Base-by-base conservation (phyloP, 2,888 invertebrate species). In the Ochropacha duplaris region DNA sequence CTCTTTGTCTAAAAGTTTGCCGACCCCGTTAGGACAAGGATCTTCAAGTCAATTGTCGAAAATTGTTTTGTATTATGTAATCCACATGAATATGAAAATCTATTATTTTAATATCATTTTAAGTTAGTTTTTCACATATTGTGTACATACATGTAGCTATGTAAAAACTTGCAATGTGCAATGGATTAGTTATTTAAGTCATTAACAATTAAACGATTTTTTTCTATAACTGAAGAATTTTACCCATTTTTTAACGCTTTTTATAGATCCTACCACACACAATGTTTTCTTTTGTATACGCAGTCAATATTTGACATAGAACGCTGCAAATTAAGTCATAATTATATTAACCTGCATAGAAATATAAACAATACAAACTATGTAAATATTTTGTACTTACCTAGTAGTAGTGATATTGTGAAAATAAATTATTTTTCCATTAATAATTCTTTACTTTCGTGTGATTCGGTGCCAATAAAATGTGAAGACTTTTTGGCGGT, bases 321-420 rank as follows among this genome's bases (percentile, higher is more conserved):
- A 24, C 24, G 22, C 39, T 54, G 57, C 56, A 57, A 55, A 59
- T 22, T 52, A 55, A 51, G 28, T 22, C 31, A 58, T 49, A 44
- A 52, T 56, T 44, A 55, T 44, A 55, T 55, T 22, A 55, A 49
- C 54, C 54, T 62, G 65, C 66, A 67, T 57, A 57, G 63, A 61
- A 57, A 50, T 55, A 52, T 16, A 54, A 59, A 61, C 64, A 69
- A 68, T 68, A 71, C 69, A 68, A 76, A 72, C 68, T 79, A 76
- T 84, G 85, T 85, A 84, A 84, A 86, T 84, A 85, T 70, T 78
- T 69, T 81, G 71, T 80, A 78, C 71, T 73, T 72, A 28, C 28
- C 8, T 69, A 50, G 62, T 66, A 65, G 65, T 68, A 44, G 19
- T 44, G 9, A 44, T 63, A 68, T 68, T 70, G 66, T 66, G 69